A percentile compares a stretch with the other conserved stretches of the same genome.
phyloP scores from a whole-genome alignment of 2,797 vertebrate species.

The Scolopax bukidnonensis region DNA sequence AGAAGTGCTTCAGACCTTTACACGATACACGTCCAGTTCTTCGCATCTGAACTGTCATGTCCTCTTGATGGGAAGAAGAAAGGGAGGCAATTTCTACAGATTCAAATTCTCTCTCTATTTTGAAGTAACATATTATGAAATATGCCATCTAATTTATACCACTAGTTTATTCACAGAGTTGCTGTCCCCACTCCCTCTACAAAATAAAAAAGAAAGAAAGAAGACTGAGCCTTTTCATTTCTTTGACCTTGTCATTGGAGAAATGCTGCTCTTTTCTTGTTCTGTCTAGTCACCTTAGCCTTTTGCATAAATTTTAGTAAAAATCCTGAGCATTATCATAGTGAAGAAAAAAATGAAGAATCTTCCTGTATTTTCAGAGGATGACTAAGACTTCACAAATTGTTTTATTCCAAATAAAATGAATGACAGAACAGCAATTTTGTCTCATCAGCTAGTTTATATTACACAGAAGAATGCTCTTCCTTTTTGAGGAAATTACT shows the following conservation, averaged over 20 bases:
- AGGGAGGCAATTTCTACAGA: neutral
- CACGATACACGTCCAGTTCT: accelerated
- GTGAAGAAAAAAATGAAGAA: neutral
- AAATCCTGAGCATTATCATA: neutral
- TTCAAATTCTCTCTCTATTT: neutral
- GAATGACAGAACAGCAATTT: neutral
- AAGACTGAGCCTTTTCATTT: neutral
- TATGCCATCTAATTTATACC: neutral
- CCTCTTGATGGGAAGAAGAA: neutral
- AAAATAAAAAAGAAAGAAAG: neutral
- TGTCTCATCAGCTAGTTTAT: neutral
- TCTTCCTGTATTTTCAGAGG: neutral
- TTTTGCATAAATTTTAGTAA: neutral
- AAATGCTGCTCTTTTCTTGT: neutral
- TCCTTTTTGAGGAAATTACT: neutral
- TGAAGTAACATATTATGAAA: neutral
- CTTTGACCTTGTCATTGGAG: neutral
- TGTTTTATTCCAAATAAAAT: neutral
- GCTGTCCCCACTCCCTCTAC: neutral
- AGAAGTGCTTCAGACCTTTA: neutral
- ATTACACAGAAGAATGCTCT: neutral
- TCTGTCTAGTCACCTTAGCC: neutral
- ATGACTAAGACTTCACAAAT: neutral
- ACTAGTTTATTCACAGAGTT: neutral
- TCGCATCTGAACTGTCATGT: neutral